Percentiles rank a stretch among this genome's conserved stretches.
These are phyloP conservation scores for Thera britannica DNA, from an alignment of 2,888 invertebrate species.

Conservation along the genomic window DNA sequence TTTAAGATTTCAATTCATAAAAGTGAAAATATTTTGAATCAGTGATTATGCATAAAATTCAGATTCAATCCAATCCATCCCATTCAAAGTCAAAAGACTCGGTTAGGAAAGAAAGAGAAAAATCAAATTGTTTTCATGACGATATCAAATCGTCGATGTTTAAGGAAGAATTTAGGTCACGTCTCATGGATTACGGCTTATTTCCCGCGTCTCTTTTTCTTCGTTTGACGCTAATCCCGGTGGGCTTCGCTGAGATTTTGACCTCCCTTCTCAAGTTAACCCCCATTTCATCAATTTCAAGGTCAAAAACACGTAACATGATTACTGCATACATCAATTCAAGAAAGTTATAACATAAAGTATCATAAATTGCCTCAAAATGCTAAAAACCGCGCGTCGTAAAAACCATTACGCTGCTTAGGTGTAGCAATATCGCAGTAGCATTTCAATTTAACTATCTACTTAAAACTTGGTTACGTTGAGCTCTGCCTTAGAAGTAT, in stretches of 20 bases:
- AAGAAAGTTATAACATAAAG: neutral
- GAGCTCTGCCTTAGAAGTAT: conserved; percentile 5
- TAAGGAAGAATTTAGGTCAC: conserved; percentile 81
- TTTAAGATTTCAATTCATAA: conserved; percentile 14
- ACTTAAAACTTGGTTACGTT: conserved; percentile 7
- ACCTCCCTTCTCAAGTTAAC: conserved; percentile 54
- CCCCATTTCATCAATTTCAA: conserved; percentile 57
- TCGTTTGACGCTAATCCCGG: conserved; percentile 81
- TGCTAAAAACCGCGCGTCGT: neutral
- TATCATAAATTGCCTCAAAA: conserved; percentile 9
- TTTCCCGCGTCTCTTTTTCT: conserved; percentile 82
- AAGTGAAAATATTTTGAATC: conserved; percentile 37
- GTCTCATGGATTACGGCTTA: conserved; percentile 82
- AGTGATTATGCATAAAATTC: conserved; percentile 59
- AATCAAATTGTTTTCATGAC: conserved; percentile 79
- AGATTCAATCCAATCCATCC: conserved; percentile 51
- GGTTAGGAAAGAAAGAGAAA: conserved; percentile 64
- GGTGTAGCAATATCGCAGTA: conserved; percentile 28
- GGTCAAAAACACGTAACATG: conserved; percentile 51
- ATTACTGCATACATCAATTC: neutral
- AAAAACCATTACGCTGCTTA: conserved; percentile 25
- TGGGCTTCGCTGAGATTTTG: conserved; percentile 73
- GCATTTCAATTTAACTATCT: conserved; percentile 21
- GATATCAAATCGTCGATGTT: conserved; percentile 81
- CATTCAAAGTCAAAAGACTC: conserved; percentile 62